Conservation (phyloP, 1,140 invertebrate genomes). For the Bacillus rossius region DNA sequence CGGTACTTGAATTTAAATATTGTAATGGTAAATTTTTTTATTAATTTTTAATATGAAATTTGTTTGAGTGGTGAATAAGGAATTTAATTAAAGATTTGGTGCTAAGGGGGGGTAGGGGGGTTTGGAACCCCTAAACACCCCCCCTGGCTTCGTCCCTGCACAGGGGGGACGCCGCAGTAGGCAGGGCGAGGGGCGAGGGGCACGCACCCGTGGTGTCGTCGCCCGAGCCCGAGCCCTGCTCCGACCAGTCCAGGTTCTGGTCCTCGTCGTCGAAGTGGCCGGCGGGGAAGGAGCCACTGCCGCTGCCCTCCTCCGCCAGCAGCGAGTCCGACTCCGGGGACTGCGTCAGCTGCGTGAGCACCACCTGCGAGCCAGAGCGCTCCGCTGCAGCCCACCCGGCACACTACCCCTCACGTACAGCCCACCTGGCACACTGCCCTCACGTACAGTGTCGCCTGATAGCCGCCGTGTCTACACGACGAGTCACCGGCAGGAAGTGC, state of each 20-base stretch:
- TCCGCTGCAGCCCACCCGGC: neutral
- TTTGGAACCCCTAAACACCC: too few species aligned
- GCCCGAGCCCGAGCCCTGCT: conserved; percentile 43
- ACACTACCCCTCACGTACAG: too few species aligned
- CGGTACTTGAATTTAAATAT: too few species aligned
- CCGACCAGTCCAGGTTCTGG: conserved; percentile 28
- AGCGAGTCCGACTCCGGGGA: conserved; percentile 36
- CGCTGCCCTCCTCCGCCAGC: conserved; percentile 29
- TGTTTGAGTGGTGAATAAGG: too few species aligned
- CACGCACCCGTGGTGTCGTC: neutral
- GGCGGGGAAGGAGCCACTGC: conserved; percentile 20
- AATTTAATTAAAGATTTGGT: too few species aligned
- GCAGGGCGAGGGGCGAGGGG: too few species aligned
- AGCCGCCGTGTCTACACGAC: neutral
- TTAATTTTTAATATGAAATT: too few species aligned
- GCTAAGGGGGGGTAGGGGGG: too few species aligned
- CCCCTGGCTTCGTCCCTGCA: too few species aligned
- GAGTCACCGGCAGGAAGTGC: neutral
- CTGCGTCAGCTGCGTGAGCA: conserved; percentile 41
- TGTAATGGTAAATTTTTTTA: too few species aligned
- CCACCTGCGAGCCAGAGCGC: conserved; percentile 32
- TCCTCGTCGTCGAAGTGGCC: conserved; percentile 19
- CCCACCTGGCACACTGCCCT: neutral
- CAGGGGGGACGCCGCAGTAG: too few species aligned
- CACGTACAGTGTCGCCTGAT: neutral